Evolutionary conservation across 2,797 vertebrate species (phyloP).

Genomic region (Manis pentadactyla): DNA sequence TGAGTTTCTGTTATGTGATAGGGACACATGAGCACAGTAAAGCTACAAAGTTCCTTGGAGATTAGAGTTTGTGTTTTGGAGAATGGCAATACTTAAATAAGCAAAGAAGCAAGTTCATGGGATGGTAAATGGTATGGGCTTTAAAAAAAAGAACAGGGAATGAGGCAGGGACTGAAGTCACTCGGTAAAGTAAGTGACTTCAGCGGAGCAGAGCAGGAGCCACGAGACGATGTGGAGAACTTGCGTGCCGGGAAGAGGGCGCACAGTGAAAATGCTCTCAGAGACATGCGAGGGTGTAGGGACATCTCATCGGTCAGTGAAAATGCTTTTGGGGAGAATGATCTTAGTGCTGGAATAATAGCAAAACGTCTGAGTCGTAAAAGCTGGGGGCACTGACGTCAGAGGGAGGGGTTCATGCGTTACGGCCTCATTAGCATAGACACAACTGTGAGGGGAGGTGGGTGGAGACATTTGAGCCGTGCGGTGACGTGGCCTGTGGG

Average conservation of each 20-base stretch:
- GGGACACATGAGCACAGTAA: background rate
- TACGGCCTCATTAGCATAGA: too few species aligned
- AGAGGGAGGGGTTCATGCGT: background rate
- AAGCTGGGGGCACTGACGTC: background rate
- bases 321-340: background rate
- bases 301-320: too few species aligned
- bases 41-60: background rate
- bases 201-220: background rate
- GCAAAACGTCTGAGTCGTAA: background rate
- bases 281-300: background rate
- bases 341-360: background rate
- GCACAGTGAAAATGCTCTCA: background rate
- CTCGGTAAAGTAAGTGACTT: background rate
- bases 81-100: background rate
- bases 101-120: background rate
- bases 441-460: background rate
- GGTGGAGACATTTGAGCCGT: background rate
- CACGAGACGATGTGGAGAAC: background rate
- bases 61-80: rapidly evolving
- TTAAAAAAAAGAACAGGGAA: background rate
- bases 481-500: background rate
- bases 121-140: background rate
- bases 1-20: background rate
- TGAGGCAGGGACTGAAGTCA: too few species aligned
- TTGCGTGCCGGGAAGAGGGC: background rate